A percentile compares a stretch with the other conserved stretches of the same genome.
phyloP scores from a whole-genome alignment of 2,113 vertebrate genomes.

The Oostethus manadensis region DNA sequence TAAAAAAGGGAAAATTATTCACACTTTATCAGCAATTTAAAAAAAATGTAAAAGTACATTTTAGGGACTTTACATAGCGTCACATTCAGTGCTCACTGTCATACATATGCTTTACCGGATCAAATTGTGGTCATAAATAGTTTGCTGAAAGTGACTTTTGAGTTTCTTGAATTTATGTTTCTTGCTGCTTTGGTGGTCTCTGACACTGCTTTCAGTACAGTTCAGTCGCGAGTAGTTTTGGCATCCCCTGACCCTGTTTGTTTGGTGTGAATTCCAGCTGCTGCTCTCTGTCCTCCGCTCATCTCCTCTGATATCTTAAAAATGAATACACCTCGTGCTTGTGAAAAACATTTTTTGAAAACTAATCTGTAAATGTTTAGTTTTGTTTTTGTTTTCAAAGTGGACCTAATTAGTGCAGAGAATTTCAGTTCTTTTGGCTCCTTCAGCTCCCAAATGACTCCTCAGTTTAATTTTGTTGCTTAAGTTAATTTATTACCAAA shows the following conservation, averaged over 20 bases:
- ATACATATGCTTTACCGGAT: constrained; percentile 5
- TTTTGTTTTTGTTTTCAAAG: too few species aligned
- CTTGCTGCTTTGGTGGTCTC: constrained; percentile 40
- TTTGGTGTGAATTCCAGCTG: constrained; percentile 57
- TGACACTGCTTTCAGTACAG: constrained; percentile 50
- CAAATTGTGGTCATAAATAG: constrained; percentile 26
- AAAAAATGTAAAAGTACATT: too few species aligned
- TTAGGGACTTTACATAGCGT: too few species aligned
- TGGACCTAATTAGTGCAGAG: too few species aligned
- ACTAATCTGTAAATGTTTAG: too few species aligned
- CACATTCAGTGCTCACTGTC: too few species aligned
- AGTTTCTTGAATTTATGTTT: constrained; percentile 22
- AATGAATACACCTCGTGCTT: background rate
- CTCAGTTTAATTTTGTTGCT: too few species aligned
- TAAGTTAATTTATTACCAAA: too few species aligned
- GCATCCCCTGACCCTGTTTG: constrained; percentile 58
- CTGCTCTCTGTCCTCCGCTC: constrained; percentile 49
- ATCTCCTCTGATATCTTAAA: background rate
- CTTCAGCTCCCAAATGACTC: too few species aligned
- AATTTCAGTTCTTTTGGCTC: too few species aligned
- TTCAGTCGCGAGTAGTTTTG: constrained; percentile 50
- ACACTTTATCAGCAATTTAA: too few species aligned
- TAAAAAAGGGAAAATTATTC: too few species aligned
- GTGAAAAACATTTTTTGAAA: background rate
- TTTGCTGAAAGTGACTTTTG: constrained; percentile 20